Percentiles rank a stretch among this genome's conserved stretches.
These are phyloP conservation scores for Lamprologus callipterus DNA, from an alignment of 2,113 vertebrate species.

Conservation along the genomic window DNA sequence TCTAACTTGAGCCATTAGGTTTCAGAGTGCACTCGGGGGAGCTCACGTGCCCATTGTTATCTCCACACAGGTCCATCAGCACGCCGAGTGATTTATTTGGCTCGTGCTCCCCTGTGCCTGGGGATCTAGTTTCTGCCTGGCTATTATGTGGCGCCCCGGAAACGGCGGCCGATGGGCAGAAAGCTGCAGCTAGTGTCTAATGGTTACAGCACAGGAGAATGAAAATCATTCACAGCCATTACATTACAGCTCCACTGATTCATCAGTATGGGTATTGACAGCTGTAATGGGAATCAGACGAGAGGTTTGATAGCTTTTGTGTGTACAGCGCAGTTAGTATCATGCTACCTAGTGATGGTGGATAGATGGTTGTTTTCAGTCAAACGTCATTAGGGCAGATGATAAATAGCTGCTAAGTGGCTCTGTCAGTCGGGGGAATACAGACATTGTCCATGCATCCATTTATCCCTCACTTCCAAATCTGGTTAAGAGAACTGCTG, in stretches of 20 bases:
- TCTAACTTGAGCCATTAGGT: neutral
- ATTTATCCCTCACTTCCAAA: conserved; percentile 40
- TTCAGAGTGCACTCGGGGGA: neutral
- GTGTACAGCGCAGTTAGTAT: conserved; percentile 22
- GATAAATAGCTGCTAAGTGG: conserved; percentile 62
- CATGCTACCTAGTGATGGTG: conserved; percentile 14
- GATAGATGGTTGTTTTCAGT: conserved; percentile 40
- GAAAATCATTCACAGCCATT: conserved; percentile 73
- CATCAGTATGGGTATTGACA: conserved; percentile 57
- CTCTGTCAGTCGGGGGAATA: conserved; percentile 40
- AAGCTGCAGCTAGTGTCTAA: conserved; percentile 64
- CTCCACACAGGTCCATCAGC: conserved; percentile 31
- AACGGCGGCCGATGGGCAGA: conserved; percentile 51
- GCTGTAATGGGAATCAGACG: conserved; percentile 64
- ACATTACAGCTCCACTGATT: conserved; percentile 73
- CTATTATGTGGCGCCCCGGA: conserved; percentile 71
- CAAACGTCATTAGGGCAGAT: conserved; percentile 24
- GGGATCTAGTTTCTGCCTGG: conserved; percentile 64
- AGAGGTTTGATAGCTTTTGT: conserved; percentile 51
- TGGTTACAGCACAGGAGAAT: conserved; percentile 69
- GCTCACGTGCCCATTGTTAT: conserved; percentile 44
- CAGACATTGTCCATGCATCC: conserved; percentile 31
- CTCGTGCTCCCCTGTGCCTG: conserved; percentile 31
- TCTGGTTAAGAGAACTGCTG: conserved; percentile 50
- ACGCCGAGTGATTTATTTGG: conserved; percentile 47